Conservation (phyloP, 2,797 vertebrate species). For the Microtus obscurus region DNA sequence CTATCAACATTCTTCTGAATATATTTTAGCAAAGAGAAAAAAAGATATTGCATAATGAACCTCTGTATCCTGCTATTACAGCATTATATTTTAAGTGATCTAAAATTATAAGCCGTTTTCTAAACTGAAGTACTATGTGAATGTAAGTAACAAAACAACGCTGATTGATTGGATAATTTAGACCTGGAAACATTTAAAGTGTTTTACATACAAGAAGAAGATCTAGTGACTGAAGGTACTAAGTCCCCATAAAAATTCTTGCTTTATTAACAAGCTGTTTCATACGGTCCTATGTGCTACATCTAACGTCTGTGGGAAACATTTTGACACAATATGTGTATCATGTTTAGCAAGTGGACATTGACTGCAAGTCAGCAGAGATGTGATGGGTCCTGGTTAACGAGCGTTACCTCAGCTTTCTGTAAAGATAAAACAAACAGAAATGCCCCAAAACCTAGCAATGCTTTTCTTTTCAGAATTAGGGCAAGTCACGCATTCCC, state of each 20-base stretch:
- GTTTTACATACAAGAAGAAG: conserved; percentile 5
- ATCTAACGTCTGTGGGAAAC: neutral
- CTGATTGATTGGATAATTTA: conserved; percentile 42
- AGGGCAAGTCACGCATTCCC: neutral
- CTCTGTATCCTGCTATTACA: neutral
- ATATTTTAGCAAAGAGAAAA: neutral
- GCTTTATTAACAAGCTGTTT: neutral
- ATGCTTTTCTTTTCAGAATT: neutral
- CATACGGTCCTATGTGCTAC: neutral
- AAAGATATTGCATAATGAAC: neutral
- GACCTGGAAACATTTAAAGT: neutral
- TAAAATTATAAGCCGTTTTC: neutral
- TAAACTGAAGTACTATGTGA: conserved; percentile 28
- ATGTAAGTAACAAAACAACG: conserved; percentile 32
- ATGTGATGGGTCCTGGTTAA: neutral
- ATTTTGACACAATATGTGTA: neutral
- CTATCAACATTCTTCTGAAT: neutral
- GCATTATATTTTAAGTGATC: neutral
- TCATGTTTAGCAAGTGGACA: neutral
- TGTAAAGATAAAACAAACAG: neutral
- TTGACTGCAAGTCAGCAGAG: neutral
- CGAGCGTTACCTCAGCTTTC: neutral
- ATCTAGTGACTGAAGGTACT: neutral
- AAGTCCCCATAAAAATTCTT: neutral
- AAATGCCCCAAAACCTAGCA: neutral